phyloP scores from a whole-genome alignment of 37 sponge, comb jelly and placozoan genomes.

The Agelas oroides region DNA sequence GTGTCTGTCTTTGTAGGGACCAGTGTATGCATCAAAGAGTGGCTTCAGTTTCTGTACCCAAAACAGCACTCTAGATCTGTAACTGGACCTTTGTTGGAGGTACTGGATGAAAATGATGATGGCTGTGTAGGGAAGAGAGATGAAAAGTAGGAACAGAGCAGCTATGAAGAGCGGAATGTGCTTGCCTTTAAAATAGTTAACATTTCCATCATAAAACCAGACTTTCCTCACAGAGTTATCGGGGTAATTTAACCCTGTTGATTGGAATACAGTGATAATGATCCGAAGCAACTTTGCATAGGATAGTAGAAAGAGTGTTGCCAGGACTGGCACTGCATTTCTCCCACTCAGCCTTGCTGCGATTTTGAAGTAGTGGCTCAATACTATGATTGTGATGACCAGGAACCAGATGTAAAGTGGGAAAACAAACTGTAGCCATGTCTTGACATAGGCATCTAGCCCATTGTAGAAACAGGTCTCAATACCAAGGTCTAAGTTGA shows the following conservation, averaged over 20 bases:
- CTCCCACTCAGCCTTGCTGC: background rate
- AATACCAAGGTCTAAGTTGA: conserved; percentile 2
- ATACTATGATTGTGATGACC: background rate
- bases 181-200: background rate
- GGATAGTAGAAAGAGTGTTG: conserved; percentile 1
- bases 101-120: background rate
- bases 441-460: background rate
- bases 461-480: background rate
- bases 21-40: conserved; percentile 13
- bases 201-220: background rate
- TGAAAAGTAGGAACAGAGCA: background rate
- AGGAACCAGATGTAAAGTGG: conserved; percentile 16
- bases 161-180: conserved; percentile 11
- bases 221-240: background rate
- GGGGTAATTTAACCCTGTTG: background rate
- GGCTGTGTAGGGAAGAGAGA: background rate
- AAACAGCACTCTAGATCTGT: background rate
- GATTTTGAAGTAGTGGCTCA: background rate
- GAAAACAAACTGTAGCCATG: conserved; percentile 36
- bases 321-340: conserved; percentile 16
- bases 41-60: background rate
- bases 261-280: background rate
- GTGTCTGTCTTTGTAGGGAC: background rate
- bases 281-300: conserved; percentile 8
- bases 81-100: background rate